These are phyloP conservation scores for Rousettus leschenaultii DNA, from an alignment of 2,113 vertebrate species.

Conservation along the genomic window DNA sequence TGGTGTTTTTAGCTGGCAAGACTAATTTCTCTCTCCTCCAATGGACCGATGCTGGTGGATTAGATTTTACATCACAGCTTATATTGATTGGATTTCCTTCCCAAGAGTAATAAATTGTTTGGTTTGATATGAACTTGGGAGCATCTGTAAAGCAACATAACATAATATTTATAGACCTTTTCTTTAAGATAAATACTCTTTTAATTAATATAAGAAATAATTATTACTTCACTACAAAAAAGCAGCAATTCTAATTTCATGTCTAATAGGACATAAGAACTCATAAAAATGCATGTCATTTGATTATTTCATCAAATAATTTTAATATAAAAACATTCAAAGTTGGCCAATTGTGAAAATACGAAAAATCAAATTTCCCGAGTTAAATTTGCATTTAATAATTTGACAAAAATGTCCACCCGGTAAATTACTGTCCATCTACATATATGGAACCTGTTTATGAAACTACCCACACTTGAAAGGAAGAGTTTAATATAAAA, in stretches of 20 bases:
- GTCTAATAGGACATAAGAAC: neutral
- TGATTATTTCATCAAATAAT: neutral
- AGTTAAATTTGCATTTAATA: neutral
- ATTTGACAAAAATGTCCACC: neutral
- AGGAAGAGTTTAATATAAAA: neutral
- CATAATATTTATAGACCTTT: neutral
- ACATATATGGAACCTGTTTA: neutral
- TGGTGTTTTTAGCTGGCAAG: constrained; percentile 88
- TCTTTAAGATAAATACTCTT: neutral
- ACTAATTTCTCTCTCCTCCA: constrained; percentile 94
- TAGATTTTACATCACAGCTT: constrained; percentile 95
- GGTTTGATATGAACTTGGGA: constrained; percentile 95
- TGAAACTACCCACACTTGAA: neutral
- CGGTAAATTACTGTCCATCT: neutral
- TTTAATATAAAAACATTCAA: neutral
- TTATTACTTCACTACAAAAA: neutral
- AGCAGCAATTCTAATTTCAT: neutral
- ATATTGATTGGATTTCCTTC: constrained; percentile 98
- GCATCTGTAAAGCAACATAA: constrained; percentile 86
- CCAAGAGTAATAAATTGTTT: constrained; percentile 97
- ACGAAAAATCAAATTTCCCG: neutral
- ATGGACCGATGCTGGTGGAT: constrained; percentile 92
- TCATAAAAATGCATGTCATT: neutral
- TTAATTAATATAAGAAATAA: neutral
- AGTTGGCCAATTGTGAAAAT: neutral